A percentile compares a stretch with the other conserved stretches of the same genome.
Conservation (phyloP, 1,140 invertebrate species). For the Lepidurus arcticus region DNA sequence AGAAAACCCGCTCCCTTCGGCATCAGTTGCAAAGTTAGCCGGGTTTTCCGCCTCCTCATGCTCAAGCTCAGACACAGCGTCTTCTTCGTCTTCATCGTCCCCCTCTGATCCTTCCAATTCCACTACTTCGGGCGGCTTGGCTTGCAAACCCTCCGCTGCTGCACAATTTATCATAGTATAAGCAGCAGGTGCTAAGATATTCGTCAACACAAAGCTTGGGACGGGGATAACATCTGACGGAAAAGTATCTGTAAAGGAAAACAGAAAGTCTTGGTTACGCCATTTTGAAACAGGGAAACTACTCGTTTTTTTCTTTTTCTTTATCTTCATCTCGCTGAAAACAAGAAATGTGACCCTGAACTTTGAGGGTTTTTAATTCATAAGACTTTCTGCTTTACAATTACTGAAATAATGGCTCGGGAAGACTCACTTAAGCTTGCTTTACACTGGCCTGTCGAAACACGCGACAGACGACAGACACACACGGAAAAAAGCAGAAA, state of each 20-base stretch:
- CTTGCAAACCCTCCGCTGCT: background rate
- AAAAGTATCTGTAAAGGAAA: constrained; percentile 19
- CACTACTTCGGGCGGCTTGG: background rate
- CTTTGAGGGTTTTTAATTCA: background rate
- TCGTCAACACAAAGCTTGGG: constrained; percentile 15
- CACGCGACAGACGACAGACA: no score
- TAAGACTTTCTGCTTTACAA: constrained; percentile 13
- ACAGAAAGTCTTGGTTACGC: constrained; percentile 9
- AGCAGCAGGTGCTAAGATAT: background rate
- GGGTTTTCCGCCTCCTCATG: background rate
- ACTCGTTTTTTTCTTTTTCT: background rate
- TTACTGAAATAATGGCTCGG: background rate
- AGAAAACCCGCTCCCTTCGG: constrained; percentile 1
- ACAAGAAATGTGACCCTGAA: no score
- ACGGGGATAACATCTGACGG: constrained; percentile 9
- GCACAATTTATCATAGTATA: background rate
- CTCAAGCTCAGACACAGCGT: background rate
- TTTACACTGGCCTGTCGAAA: no score
- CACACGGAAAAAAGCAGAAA: no score
- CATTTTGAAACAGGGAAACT: background rate
- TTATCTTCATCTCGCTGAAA: no score
- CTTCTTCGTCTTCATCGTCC: background rate
- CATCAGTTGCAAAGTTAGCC: background rate
- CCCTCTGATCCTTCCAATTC: background rate
- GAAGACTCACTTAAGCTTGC: background rate